A percentile compares a stretch with the other conserved stretches of the same genome.
These are phyloP conservation scores for Chrysochloris asiatica DNA, from an alignment of 2,113 vertebrate species.

Conservation along the genomic window DNA sequence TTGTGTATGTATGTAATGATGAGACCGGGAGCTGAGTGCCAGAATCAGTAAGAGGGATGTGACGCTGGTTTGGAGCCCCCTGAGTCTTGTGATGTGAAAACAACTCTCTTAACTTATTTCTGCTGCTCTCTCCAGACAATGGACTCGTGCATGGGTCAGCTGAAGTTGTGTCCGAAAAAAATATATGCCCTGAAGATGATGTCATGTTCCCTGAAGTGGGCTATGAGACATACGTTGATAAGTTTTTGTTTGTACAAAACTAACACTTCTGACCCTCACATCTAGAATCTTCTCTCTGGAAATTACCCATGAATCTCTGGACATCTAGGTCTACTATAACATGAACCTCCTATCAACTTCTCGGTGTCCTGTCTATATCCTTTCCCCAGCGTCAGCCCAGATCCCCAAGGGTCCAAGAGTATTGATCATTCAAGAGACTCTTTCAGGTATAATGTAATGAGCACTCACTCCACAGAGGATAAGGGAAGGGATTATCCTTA, in stretches of 20 bases:
- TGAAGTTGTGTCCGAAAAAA: neutral
- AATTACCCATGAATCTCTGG: neutral
- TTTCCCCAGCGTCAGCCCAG: neutral
- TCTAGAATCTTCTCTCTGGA: neutral
- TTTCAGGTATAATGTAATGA: neutral
- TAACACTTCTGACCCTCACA: too few species aligned
- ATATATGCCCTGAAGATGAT: neutral
- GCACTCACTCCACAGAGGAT: neutral
- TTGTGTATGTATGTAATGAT: neutral
- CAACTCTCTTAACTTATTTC: neutral
- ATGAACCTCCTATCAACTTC: neutral
- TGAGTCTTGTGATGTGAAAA: neutral
- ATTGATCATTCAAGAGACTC: neutral
- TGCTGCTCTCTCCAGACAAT: neutral
- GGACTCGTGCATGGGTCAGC: neutral
- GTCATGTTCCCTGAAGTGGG: too few species aligned
- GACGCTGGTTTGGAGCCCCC: rapidly evolving
- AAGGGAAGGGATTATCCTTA: neutral
- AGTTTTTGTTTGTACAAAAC: too few species aligned
- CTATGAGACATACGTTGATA: too few species aligned
- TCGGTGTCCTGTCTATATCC: neutral
- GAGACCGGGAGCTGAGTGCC: neutral
- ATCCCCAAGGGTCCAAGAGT: neutral
- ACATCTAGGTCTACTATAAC: neutral
- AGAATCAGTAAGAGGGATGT: neutral